Evolutionary conservation across 2,888 invertebrate species (phyloP).

Genomic region (Rhimphoctona megacephalus): DNA sequence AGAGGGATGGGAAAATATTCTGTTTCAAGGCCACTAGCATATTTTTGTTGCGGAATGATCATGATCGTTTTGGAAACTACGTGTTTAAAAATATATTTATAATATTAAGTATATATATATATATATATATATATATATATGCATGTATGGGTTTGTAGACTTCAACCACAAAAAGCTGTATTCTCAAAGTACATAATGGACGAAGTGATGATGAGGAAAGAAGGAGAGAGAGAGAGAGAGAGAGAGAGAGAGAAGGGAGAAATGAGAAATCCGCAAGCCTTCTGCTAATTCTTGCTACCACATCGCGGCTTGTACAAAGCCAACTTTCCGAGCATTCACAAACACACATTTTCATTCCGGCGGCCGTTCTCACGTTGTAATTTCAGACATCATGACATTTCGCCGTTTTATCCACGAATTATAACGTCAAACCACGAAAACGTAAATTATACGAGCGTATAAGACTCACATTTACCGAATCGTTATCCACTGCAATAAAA

Average conservation of each 20-base stretch:
- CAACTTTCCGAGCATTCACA: conserved; percentile 22
- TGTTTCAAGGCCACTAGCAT: neutral
- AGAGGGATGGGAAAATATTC: neutral
- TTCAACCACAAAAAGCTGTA: conserved; percentile 62
- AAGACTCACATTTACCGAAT: conserved; percentile 10
- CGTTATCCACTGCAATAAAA: neutral
- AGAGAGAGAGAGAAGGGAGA: conserved; percentile 12
- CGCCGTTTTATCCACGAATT: conserved; percentile 58
- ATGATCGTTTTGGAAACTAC: neutral
- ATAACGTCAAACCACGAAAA: conserved; percentile 60
- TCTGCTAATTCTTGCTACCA: conserved; percentile 56
- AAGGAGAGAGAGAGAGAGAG: too few species aligned
- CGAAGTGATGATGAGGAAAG: neutral
- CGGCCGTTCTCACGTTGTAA: conserved; percentile 59
- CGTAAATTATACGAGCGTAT: conserved; percentile 29
- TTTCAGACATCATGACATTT: conserved; percentile 28
- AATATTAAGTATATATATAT: conserved; percentile 4
- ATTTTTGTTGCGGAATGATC: neutral
- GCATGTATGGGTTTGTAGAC: neutral
- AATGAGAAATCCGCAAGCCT: conserved; percentile 51
- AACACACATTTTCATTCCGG: conserved; percentile 43
- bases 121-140: too few species aligned
- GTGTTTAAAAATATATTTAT: neutral
- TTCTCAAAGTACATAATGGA: conserved; percentile 39
- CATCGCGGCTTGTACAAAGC: conserved; percentile 23